A percentile compares a stretch with the other conserved stretches of the same genome.
phyloP scores from a whole-genome alignment of 1,140 invertebrate genomes.

The Lerema accius region DNA sequence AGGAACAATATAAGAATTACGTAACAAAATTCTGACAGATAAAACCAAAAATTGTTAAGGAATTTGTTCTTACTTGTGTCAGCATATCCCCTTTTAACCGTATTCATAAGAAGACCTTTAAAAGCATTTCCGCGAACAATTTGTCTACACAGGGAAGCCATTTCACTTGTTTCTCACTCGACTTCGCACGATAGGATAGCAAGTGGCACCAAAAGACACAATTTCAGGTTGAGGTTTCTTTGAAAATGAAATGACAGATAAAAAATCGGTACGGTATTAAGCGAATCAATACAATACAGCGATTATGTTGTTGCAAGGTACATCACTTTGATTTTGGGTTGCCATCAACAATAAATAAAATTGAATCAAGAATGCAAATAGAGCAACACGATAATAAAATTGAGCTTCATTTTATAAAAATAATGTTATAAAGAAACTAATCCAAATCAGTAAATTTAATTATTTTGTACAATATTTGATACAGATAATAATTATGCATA shows the following conservation, averaged over 20 bases:
- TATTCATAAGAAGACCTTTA: constrained; percentile 67
- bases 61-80: constrained; percentile 76
- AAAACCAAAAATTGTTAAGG: constrained; percentile 40
- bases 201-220: constrained; percentile 69
- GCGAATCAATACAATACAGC: background rate
- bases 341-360: no score
- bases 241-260: constrained; percentile 10
- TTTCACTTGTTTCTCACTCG: constrained; percentile 72
- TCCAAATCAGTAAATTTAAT: no score
- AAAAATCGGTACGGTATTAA: constrained; percentile 16
- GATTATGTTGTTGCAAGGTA: background rate
- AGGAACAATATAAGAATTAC: constrained; percentile 56
- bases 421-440: no score
- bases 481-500: no score
- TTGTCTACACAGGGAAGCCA: constrained; percentile 81
- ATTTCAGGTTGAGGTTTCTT: constrained; percentile 43
- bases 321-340: background rate
- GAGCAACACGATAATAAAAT: no score
- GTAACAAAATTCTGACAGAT: constrained; percentile 78
- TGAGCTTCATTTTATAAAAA: no score
- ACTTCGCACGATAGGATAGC: constrained; percentile 76
- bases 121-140: constrained; percentile 75
- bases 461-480: no score
- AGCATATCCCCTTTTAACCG: constrained; percentile 72
- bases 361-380: no score